Conservation (phyloP, 2,797 vertebrate genomes). For the Loris lydekkerianus region DNA sequence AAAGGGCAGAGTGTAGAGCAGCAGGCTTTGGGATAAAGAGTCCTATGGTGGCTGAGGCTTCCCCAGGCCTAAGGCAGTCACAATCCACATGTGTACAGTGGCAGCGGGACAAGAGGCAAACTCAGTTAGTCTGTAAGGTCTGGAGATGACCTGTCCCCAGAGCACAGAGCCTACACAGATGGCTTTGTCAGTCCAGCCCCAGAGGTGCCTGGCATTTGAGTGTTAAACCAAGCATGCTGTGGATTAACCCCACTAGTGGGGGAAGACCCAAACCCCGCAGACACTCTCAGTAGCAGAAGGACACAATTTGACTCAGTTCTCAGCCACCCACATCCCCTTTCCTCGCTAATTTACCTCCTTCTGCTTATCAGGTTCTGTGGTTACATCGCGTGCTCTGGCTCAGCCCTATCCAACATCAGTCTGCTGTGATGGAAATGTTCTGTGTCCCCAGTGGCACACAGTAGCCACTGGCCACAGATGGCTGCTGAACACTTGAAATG, state of each 20-base stretch:
- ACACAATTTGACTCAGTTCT: not conserved
- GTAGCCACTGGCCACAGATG: not conserved
- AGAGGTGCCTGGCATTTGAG: not conserved
- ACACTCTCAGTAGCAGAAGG: not conserved
- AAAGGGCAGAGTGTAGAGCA: not conserved
- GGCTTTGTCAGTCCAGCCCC: not conserved
- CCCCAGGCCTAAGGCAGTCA: not conserved
- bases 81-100: too few relatives aligned
- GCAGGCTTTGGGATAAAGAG: not conserved
- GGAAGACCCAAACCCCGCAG: not conserved
- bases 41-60: accelerated
- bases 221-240: not conserved
- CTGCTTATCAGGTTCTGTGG: not conserved
- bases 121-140: not conserved
- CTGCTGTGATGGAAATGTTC: not conserved
- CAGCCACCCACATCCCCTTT: not conserved
- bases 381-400: not conserved
- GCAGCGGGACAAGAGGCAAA: accelerated
- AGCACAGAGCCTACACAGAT: too few relatives aligned
- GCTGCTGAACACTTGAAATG: not conserved
- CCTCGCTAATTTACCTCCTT: not conserved
- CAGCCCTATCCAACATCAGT: not conserved
- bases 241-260: not conserved
- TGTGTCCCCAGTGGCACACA: not conserved
- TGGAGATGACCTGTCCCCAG: not conserved